Percentiles rank a stretch among this genome's conserved stretches.
Evolutionary conservation across 2,797 vertebrate species (phyloP).

Genomic region (Novumbra hubbsi): DNA sequence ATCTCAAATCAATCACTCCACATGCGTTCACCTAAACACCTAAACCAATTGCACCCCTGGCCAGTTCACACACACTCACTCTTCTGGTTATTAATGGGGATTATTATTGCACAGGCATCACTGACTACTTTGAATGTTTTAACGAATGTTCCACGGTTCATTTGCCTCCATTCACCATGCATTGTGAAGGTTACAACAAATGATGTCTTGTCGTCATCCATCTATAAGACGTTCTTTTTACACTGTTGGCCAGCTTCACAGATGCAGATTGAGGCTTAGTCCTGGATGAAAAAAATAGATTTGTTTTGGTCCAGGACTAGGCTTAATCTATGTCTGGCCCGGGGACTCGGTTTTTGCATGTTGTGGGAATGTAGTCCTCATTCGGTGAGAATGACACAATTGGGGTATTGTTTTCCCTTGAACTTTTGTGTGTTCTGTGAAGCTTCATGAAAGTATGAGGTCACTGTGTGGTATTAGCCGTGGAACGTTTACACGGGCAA

Average conservation of each 20-base stretch:
- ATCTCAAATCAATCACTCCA: neutral
- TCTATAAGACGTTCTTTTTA: conserved; percentile 32
- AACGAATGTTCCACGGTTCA: conserved; percentile 43
- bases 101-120: neutral
- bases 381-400: conserved; percentile 25
- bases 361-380: conserved; percentile 41
- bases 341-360: conserved; percentile 49
- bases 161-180: conserved; percentile 51
- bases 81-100: conserved; percentile 29
- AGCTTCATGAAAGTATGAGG: conserved; percentile 35
- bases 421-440: conserved; percentile 31
- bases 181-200: conserved; percentile 25
- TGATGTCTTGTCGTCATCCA: conserved; percentile 20
- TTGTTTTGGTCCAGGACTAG: too few relatives aligned
- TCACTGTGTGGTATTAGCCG: conserved; percentile 9
- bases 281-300: too few relatives aligned
- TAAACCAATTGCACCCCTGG: neutral
- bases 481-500: neutral
- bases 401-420: conserved; percentile 18
- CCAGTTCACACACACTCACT: conserved; percentile 24
- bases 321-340: too few relatives aligned
- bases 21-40: neutral
- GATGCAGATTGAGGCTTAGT: too few relatives aligned
- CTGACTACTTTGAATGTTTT: neutral
- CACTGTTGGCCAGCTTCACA: neutral